Conservation (phyloP, 2,797 vertebrate genomes). For the Thaleichthys pacificus region DNA sequence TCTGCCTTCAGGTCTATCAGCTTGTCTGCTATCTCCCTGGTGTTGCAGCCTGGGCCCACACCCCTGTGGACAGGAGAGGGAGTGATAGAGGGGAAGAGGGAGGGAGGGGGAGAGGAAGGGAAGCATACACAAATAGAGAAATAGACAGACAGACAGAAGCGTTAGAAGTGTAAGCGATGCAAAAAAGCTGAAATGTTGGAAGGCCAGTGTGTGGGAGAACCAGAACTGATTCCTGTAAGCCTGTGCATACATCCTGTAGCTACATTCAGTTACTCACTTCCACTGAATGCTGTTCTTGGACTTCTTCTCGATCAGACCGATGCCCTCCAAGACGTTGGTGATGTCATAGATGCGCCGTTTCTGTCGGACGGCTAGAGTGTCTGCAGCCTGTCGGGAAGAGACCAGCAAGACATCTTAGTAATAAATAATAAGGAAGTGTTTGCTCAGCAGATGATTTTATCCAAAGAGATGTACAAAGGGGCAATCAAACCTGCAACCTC, state of each 20-base stretch:
- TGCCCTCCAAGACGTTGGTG: slow-evolving; percentile 97
- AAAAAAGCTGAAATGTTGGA: not conserved
- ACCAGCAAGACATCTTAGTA: not conserved
- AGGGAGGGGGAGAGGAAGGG: slow-evolving; percentile 4
- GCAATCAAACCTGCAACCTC: not conserved
- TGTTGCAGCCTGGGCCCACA: slow-evolving; percentile 97
- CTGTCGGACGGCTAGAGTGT: slow-evolving; percentile 95
- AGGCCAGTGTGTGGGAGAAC: too few species aligned
- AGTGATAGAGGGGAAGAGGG: not conserved
- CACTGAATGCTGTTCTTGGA: slow-evolving; percentile 99
- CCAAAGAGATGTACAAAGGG: not conserved
- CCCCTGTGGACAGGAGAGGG: slow-evolving; percentile 74
- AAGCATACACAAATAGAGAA: not conserved
- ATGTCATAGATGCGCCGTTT: slow-evolving; percentile 98
- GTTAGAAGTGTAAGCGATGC: not conserved
- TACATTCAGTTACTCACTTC: slow-evolving; percentile 84
- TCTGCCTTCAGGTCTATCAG: slow-evolving; percentile 96
- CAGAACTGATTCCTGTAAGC: not conserved
- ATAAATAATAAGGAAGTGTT: not conserved
- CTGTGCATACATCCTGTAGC: too few species aligned
- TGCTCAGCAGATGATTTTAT: not conserved
- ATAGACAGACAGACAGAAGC: not conserved
- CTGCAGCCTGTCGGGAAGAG: slow-evolving; percentile 83
- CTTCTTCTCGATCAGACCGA: slow-evolving; percentile 97
- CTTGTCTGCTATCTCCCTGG: slow-evolving; percentile 96